Base-by-base conservation (phyloP, 1,140 invertebrate genomes). In the Nomia melanderi region DNA sequence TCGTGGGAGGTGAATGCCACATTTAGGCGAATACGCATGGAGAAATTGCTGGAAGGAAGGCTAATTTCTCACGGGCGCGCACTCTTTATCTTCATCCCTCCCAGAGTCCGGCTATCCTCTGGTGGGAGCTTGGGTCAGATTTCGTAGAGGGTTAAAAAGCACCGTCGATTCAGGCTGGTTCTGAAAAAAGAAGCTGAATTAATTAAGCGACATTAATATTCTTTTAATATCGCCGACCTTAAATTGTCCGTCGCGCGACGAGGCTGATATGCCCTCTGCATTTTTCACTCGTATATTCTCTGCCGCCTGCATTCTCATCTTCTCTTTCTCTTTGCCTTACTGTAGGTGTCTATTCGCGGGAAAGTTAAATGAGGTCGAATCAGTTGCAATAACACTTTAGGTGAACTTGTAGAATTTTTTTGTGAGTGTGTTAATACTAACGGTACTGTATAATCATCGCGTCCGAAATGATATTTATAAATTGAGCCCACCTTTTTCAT, bases 151-250 rank as follows among this genome's bases (percentile, higher is more conserved):
- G 27, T 56, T 65, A 25, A 41, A 20, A 65, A 65, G 3, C 25
- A 25, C 12, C 33, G 50, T 20, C 20, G 25, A 66, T 74, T 39
- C 36, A 9, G 50, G 20, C 1, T 14, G 12, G 23, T 44, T 44
- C n/a, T 20, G 62, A 14, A 66, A 67, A 56, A 67, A 27, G 29
- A 50, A 50, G 2, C 29, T n/a, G 63, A 56, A 75, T 75, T 66
- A 75, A 75, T 75, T 75, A 75, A 27, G 36, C n/a, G 63, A 57
- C 63, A 75, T 75, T 75, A 75, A 75, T 75, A 67, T 67, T 50
- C 72, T 44, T 67, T 75, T 66, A 75, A 74, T 67, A 75, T 75
- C 36, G 25, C 12, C 27, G 25, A 27, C 62, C 36, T 74, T 44
- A 66, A 74, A 74, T 74, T 65, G 62, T 41, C 25, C 36, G 71